Evolutionary conservation across 2,797 vertebrate genomes (phyloP).

Genomic region (Sarcoramphus papa): DNA sequence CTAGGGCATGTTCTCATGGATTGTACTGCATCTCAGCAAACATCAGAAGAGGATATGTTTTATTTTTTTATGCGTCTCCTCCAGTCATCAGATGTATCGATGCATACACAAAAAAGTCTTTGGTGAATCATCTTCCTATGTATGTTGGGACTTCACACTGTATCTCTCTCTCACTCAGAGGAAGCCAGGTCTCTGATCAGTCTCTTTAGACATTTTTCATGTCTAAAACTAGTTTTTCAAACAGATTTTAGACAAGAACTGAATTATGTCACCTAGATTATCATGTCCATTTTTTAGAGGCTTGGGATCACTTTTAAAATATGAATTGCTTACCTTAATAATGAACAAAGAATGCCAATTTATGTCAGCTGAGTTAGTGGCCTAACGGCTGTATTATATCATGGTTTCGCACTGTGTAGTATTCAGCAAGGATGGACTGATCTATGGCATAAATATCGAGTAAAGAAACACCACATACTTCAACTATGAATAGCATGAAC

Average conservation of each 20-base stretch:
- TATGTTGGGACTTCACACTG: neutral
- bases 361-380: neutral
- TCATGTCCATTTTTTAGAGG: neutral
- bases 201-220: neutral
- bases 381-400: neutral
- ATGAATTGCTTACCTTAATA: neutral
- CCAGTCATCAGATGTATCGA: neutral
- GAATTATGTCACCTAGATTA: neutral
- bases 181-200: neutral
- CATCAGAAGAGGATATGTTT: neutral
- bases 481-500: neutral
- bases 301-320: neutral
- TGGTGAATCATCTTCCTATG: neutral
- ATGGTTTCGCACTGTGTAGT: neutral
- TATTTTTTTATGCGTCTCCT: neutral
- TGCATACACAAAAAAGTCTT: neutral
- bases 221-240: neutral
- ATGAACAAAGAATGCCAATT: neutral
- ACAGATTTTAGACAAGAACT: neutral
- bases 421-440: neutral
- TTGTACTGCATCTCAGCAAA: neutral
- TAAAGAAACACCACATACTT: neutral
- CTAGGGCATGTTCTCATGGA: neutral
- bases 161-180: neutral
- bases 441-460: neutral